Evolutionary conservation across 2,888 invertebrate genomes (phyloP).

Genomic region (Eupsilia transversa): DNA sequence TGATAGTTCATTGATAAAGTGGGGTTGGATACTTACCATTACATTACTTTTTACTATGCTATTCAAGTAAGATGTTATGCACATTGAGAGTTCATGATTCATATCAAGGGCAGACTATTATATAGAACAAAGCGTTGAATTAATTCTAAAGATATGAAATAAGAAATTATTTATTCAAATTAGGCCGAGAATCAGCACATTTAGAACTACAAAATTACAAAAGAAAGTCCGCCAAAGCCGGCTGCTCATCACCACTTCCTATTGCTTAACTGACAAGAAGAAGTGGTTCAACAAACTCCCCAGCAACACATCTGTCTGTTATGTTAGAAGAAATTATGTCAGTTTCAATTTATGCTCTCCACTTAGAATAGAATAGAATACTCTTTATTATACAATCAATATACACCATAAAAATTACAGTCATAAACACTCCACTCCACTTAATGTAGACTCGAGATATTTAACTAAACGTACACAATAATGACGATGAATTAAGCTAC

Average conservation of each 20-base stretch:
- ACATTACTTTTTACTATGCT: neutral
- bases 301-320: too few relatives aligned
- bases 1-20: neutral
- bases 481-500: too few relatives aligned
- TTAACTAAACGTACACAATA: too few relatives aligned
- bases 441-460: neutral
- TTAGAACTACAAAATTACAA: too few relatives aligned
- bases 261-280: neutral
- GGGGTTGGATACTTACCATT: neutral
- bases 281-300: neutral
- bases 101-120: too few relatives aligned
- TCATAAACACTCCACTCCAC: too few relatives aligned
- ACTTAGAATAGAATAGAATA: too few relatives aligned
- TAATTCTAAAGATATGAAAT: neutral
- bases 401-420: too few relatives aligned
- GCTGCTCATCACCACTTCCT: neutral
- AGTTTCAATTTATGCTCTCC: neutral
- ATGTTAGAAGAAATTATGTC: neutral
- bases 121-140: too few relatives aligned
- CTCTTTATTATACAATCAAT: too few relatives aligned
- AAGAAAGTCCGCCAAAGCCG: neutral
- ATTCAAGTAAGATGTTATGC: neutral
- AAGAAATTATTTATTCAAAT: neutral
- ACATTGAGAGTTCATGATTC: too few relatives aligned
- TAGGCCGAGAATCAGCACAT: too few relatives aligned